Evolutionary conservation across 1,140 invertebrate genomes (phyloP), one percentile per base, ranked within the genome.

Genomic region (Brachionus sp.): DNA sequence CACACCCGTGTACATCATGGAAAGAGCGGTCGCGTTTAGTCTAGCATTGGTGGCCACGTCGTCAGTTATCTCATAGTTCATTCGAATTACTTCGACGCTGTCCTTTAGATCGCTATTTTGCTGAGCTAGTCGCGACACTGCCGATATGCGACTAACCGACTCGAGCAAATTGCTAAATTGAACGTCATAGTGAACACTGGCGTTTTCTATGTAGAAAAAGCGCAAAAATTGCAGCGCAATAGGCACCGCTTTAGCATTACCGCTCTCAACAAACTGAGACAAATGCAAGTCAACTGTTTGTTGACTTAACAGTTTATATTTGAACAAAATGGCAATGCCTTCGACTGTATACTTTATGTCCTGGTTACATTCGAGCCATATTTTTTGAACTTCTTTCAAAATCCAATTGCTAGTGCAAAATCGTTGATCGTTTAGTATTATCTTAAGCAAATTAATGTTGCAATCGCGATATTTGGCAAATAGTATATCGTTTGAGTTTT

Each of bases 201-300:
- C 50, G 10, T 46, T 42, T 85, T 97, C 95, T 57, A 97, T 91
- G 9, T 96, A 90, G 86, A 95, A 94, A 68, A 94, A 89, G 87
- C 96, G 94, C 0, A 97, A 91, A 12, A 98, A 89, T 86, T 96
- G 94, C 92, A 95, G 97, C 2, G 94, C 94, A 87, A 97, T 96
- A 0, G 91, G 91, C 1, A 95, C 92, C 3, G 94, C 95, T 86
- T 94, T 91, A 85, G 92, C 93, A 86, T 95, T 95, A 3, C 94
- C 95, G 87, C 93, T 93, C 66, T 97, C 95, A 92, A 98, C 94
- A 46, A 93, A 85, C 80, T 88, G 92, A 2, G 95, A 93, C 3
- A 99, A 88, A 82, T 93, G 92, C 37, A 93, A 85, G 89, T 98
- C 96, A 86, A 95, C 96, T 88, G 95, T 92, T 39, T 89, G 89